phyloP scores from a whole-genome alignment of 1,140 invertebrate genomes.

The Venustaconcha ellipsiformis region DNA sequence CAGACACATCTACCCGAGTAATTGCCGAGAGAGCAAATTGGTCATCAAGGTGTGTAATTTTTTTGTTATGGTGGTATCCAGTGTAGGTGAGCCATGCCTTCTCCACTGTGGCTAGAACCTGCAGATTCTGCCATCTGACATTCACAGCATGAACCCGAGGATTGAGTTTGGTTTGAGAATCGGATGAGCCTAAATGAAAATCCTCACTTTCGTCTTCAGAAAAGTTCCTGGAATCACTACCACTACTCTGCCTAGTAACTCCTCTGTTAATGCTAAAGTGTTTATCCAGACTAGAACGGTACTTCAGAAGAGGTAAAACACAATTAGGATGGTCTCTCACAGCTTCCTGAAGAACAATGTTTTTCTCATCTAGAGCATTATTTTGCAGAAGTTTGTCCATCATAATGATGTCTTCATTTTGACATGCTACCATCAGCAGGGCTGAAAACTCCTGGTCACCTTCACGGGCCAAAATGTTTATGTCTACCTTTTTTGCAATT shows the following conservation, averaged over 20 bases:
- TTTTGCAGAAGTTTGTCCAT: slow-evolving; percentile 83
- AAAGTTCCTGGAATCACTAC: too few species aligned
- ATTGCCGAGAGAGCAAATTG: slow-evolving; percentile 85
- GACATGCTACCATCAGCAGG: slow-evolving; percentile 81
- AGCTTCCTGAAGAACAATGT: slow-evolving; percentile 82
- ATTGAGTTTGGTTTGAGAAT: slow-evolving; percentile 72
- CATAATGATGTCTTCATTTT: slow-evolving; percentile 74
- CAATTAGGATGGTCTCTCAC: slow-evolving; percentile 80
- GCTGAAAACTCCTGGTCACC: slow-evolving; percentile 68
- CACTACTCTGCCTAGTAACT: slow-evolving; percentile 29
- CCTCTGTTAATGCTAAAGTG: slow-evolving; percentile 47
- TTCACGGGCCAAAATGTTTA: slow-evolving; percentile 65
- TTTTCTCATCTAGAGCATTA: slow-evolving; percentile 90
- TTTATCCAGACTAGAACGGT: slow-evolving; percentile 50
- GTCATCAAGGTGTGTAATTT: slow-evolving; percentile 31
- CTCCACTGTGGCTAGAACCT: slow-evolving; percentile 75
- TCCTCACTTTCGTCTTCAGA: too few species aligned
- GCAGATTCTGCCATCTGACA: slow-evolving; percentile 89
- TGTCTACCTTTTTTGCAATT: slow-evolving; percentile 76
- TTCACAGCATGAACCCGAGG: slow-evolving; percentile 90
- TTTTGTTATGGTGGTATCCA: slow-evolving; percentile 51
- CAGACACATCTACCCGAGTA: slow-evolving; percentile 93
- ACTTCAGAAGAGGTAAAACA: slow-evolving; percentile 73
- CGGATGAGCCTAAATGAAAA: slow-evolving; percentile 27
- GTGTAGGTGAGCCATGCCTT: slow-evolving; percentile 84